Conservation (phyloP, 2,888 invertebrate genomes). For the Epinotia demarniana region DNA sequence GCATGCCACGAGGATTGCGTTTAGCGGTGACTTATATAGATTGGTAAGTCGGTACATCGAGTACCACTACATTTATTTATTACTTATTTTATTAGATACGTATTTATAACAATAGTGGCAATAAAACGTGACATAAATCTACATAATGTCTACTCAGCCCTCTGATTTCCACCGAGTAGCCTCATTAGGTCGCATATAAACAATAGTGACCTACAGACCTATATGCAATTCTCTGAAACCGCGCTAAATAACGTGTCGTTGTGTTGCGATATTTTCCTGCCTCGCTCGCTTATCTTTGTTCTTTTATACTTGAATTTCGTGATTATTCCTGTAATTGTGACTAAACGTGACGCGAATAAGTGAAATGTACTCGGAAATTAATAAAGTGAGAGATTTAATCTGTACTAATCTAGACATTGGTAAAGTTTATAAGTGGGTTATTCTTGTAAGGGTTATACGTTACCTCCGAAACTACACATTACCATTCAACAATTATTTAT, state of each 20-base stretch:
- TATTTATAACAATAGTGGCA: not conserved
- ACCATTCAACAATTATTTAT: too few relatives aligned
- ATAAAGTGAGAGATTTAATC: not conserved
- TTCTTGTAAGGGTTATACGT: too few relatives aligned
- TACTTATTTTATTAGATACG: too few relatives aligned
- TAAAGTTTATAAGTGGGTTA: too few relatives aligned
- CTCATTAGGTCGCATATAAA: slow-evolving; percentile 48
- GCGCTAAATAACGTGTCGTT: slow-evolving; percentile 25
- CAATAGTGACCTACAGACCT: slow-evolving; percentile 53
- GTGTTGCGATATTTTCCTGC: slow-evolving; percentile 33
- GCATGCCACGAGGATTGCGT: too few relatives aligned
- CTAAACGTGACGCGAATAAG: not conserved
- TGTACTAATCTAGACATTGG: too few relatives aligned
- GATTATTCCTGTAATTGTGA: slow-evolving; percentile 15
- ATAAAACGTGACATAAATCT: slow-evolving; percentile 1
- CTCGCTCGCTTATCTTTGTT: slow-evolving; percentile 32
- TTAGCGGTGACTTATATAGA: too few relatives aligned
- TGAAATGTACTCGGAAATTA: not conserved
- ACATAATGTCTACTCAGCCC: not conserved
- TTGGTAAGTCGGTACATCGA: too few relatives aligned
- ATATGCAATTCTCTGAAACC: slow-evolving; percentile 55
- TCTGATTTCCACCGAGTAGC: not conserved
- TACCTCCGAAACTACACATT: too few relatives aligned
- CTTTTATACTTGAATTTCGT: not conserved
- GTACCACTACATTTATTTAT: too few relatives aligned